These are phyloP conservation scores for Eupleurogrammus muticus DNA, from an alignment of 2,797 vertebrate species.

Conservation along the genomic window DNA sequence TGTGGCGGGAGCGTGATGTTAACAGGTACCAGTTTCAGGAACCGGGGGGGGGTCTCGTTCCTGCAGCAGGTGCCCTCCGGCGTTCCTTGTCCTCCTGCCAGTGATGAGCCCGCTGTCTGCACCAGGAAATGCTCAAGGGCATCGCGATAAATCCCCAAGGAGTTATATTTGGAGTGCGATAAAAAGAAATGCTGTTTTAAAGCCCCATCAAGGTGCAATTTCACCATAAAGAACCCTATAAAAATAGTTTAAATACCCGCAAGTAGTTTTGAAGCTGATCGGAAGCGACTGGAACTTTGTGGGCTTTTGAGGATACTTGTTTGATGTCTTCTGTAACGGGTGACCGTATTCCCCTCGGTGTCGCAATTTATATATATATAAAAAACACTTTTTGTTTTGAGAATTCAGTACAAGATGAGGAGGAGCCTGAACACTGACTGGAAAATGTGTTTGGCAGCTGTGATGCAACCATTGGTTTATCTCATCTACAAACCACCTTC, in stretches of 20 bases:
- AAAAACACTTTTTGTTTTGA: conserved; percentile 40
- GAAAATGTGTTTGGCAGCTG: conserved; percentile 54
- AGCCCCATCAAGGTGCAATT: conserved; percentile 23
- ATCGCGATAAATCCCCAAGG: conserved; percentile 43
- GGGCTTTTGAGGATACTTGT: not conserved
- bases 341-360: conserved; percentile 1
- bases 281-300: conserved; percentile 23
- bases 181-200: conserved; percentile 42
- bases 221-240: conserved; percentile 38
- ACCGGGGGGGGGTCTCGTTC: conserved; percentile 16
- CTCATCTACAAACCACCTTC: conserved; percentile 54
- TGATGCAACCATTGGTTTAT: conserved; percentile 36
- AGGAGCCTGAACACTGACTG: conserved; percentile 31
- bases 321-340: conserved; percentile 3
- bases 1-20: conserved; percentile 50
- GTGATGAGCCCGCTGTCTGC: conserved; percentile 58
- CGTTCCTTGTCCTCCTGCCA: conserved; percentile 62
- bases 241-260: conserved; percentile 11
- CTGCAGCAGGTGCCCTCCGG: conserved; percentile 69
- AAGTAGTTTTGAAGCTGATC: conserved; percentile 25
- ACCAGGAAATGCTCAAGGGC: conserved; percentile 55
- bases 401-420: too few relatives aligned
- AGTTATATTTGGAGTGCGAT: conserved; percentile 49
- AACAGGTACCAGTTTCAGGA: conserved; percentile 66
- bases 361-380: conserved; percentile 3